Conservation (phyloP, 2,797 vertebrate species). For the Parauchenoglanis ngamensis region DNA sequence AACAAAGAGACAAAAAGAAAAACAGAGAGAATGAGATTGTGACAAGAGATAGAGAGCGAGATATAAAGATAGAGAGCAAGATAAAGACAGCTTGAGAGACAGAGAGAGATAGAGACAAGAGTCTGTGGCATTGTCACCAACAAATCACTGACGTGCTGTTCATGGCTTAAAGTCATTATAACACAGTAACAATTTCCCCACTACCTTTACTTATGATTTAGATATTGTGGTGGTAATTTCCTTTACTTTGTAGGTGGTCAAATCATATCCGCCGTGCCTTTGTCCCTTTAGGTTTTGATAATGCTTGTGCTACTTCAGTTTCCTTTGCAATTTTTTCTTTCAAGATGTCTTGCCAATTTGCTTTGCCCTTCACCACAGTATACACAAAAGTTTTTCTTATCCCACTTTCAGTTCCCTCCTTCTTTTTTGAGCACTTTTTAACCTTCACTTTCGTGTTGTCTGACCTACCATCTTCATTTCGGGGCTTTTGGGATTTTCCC, state of each 20-base stretch:
- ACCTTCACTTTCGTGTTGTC: too few relatives aligned
- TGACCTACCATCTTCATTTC: background rate
- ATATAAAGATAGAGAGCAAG: too few relatives aligned
- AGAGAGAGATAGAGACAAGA: too few relatives aligned
- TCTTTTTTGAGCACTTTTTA: too few relatives aligned
- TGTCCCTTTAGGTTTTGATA: background rate
- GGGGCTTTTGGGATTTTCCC: background rate
- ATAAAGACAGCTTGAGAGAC: too few relatives aligned
- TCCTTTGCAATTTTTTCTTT: conserved; percentile 21
- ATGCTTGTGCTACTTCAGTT: conserved; percentile 18
- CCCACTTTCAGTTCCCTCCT: background rate
- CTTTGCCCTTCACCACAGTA: conserved; percentile 9
- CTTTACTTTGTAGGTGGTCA: conserved; percentile 11
- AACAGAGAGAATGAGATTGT: background rate
- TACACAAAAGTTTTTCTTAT: conserved; percentile 8
- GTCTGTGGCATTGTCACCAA: too few relatives aligned
- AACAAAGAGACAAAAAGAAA: background rate
- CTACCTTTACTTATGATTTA: background rate
- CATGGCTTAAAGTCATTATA: too few relatives aligned
- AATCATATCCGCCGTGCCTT: background rate
- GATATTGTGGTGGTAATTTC: conserved; percentile 25
- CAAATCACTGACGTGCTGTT: too few relatives aligned
- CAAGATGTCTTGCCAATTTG: conserved; percentile 26
- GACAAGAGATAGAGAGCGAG: too few relatives aligned
- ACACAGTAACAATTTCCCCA: too few relatives aligned